Base-by-base conservation (phyloP, 2,113 vertebrate species). In the Polypterus senegalus region DNA sequence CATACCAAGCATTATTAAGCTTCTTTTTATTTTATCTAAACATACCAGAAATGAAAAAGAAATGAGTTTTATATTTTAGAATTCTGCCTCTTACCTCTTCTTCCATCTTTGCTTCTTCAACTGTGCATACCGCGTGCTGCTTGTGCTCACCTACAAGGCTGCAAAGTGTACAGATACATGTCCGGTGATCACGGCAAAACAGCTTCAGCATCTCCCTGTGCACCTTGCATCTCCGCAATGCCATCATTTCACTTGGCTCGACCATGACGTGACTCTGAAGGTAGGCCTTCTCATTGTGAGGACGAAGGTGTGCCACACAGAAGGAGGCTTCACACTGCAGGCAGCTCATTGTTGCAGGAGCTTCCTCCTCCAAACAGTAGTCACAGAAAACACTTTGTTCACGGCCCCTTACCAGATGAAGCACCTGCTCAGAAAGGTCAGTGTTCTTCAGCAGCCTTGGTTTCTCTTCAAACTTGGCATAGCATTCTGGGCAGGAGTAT, bases 401-500 rank as follows among this genome's bases (percentile, higher is more conserved):
- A 9, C 68, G 58, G 48, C 58, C 63, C 7, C 46, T 7, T 48
- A 55, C 5, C 54, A 59, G 55, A 11, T 67, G 49, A 27, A 62
- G 64, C 59, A 60, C 57, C 73, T 59, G 59, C 54, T 59, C 44
- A 61, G 49, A 43, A 4, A 63, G 1, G 48, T 6, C 54, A 54
- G 10, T 56, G 57, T 44, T 59, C 76, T 77, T 67, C 46, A 59
- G 63, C 56, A 72, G 51, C 61, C 57, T 71, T 49, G 6, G 61
- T 11, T 70, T 75, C 71, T 74, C n/a, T 11, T 63, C 66, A 48
- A 59, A 65, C 48, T 54, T 46, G 53, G 68, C 9, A 47, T 74
- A 63, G 44, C 49, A 59, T 70, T 66, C 53, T 61, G 60, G 48
- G 68, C 68, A 70, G 68, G 66, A 76, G 11, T 71, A 65, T 74